Evolutionary conservation across 2,888 invertebrate genomes (phyloP).

Genomic region (Pammene aurita): DNA sequence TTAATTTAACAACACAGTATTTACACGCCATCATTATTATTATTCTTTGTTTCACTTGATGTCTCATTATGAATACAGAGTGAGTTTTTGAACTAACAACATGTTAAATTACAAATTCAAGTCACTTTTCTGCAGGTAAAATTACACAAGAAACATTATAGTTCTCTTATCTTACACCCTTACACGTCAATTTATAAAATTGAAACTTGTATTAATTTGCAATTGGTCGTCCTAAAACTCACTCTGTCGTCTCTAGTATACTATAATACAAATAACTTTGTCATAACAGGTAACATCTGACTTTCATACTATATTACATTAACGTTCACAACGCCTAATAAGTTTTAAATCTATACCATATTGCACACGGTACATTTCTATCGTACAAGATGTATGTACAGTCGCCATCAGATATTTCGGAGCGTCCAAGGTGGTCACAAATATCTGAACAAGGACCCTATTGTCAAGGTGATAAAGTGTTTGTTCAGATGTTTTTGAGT

Average conservation of each 20-base stretch:
- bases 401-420: too few species aligned
- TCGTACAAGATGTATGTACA: constrained; percentile 71
- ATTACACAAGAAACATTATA: not conserved
- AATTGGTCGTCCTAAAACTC: constrained; percentile 30
- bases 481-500: too few species aligned
- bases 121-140: not conserved
- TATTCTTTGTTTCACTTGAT: constrained; percentile 63
- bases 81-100: constrained; percentile 32
- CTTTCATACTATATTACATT: constrained; percentile 80
- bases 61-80: constrained; percentile 54
- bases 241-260: constrained; percentile 46
- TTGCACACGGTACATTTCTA: constrained; percentile 79
- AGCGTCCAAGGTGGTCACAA: too few species aligned
- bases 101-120: not conserved
- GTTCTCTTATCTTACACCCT: not conserved
- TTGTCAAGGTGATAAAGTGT: too few species aligned
- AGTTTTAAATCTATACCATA: constrained; percentile 80
- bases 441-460: too few species aligned
- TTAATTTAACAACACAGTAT: constrained; percentile 81
- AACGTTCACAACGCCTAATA: constrained; percentile 83
- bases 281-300: constrained; percentile 84
- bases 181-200: not conserved
- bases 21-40: constrained; percentile 68
- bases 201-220: not conserved
- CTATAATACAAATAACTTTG: constrained; percentile 81